Conservation (phyloP, 2,113 vertebrate species). For the Ciconia maguari region DNA sequence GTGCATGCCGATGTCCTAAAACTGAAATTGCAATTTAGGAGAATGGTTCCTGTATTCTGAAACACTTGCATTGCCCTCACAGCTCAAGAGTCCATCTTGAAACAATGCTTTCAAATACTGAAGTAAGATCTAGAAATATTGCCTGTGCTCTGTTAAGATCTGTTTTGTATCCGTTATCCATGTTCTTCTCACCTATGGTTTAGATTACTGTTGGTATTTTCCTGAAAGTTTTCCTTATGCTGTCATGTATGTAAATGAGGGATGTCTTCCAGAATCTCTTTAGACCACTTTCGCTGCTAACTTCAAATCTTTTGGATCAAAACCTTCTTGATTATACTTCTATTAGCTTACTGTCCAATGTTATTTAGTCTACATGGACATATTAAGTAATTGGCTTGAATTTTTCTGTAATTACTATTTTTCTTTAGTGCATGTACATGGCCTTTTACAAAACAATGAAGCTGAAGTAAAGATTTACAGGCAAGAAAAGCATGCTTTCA, state of each 20-base stretch:
- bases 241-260: neutral
- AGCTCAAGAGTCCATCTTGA: neutral
- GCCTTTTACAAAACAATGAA: neutral
- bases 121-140: neutral
- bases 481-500: neutral
- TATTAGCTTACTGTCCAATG: rapidly evolving
- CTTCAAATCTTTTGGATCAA: neutral
- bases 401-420: neutral
- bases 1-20: neutral
- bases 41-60: neutral
- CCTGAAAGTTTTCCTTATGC: neutral
- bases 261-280: neutral
- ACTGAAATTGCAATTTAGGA: neutral
- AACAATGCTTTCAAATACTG: neutral
- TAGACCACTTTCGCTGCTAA: neutral
- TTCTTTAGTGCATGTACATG: neutral
- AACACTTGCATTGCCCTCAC: neutral
- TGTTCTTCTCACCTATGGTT: neutral
- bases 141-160: neutral
- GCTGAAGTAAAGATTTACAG: neutral
- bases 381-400: neutral
- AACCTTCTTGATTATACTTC: neutral
- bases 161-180: neutral
- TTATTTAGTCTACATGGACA: neutral
- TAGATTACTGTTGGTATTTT: neutral